Evolutionary conservation across 2,113 vertebrate genomes (phyloP).

Genomic region (Rhinoptilus africanus): DNA sequence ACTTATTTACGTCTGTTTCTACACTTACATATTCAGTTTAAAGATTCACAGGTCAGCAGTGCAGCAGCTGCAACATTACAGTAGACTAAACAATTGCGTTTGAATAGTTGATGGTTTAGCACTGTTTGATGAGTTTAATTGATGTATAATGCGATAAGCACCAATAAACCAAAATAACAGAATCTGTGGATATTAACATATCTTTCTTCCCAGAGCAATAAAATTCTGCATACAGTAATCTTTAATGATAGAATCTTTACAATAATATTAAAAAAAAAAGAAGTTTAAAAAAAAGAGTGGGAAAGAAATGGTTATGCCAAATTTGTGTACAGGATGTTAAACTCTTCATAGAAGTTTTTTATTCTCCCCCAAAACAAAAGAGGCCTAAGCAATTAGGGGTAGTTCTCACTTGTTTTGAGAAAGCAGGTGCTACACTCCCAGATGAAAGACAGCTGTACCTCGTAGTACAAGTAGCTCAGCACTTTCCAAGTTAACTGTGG

Average conservation of each 20-base stretch:
- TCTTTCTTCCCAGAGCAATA: background rate
- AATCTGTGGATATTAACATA: background rate
- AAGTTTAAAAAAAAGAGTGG: background rate
- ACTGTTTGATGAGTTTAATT: background rate
- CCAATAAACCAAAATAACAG: conserved; percentile 17
- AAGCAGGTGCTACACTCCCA: background rate
- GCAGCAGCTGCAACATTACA: background rate
- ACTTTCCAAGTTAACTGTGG: background rate
- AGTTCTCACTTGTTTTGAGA: background rate
- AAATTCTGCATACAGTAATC: background rate
- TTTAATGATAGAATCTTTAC: background rate
- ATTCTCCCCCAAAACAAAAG: background rate
- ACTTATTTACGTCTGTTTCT: background rate
- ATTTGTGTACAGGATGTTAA: background rate
- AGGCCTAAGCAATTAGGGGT: background rate
- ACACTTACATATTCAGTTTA: background rate
- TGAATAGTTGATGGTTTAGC: background rate
- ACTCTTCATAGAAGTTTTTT: background rate
- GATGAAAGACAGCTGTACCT: background rate
- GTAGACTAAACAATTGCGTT: conserved; percentile 11
- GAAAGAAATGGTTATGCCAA: background rate
- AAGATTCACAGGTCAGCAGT: background rate
- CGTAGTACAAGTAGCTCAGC: background rate
- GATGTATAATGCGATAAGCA: conserved; percentile 1
- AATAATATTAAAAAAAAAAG: background rate